phyloP scores from a whole-genome alignment of 2,113 vertebrate species.

The Mohoua ochrocephala region DNA sequence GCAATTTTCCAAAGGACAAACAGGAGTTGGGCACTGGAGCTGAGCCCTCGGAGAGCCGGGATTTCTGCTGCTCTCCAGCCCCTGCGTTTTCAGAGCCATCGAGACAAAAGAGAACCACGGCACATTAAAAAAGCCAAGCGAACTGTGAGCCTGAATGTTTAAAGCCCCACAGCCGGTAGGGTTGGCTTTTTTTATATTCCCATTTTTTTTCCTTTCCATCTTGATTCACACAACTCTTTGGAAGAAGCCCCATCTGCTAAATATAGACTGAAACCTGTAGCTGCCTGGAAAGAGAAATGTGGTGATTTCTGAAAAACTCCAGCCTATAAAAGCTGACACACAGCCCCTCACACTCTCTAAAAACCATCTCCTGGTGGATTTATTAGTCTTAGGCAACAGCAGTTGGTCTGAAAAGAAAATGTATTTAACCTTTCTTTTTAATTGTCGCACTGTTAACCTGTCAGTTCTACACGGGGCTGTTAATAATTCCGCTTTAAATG shows the following conservation, averaged over 20 bases:
- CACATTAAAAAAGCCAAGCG: not conserved
- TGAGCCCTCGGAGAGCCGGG: not conserved
- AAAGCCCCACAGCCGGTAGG: not conserved
- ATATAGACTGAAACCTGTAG: conserved; percentile 24
- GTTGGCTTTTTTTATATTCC: not conserved
- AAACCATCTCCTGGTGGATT: conserved; percentile 46
- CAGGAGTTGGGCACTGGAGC: not conserved
- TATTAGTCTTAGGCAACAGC: conserved; percentile 63
- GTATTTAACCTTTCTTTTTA: conserved; percentile 69
- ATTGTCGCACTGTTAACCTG: conserved; percentile 59
- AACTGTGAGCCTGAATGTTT: not conserved
- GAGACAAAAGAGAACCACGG: not conserved
- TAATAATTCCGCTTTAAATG: conserved; percentile 35
- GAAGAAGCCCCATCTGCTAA: not conserved
- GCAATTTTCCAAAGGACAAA: not conserved
- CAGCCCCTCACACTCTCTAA: conserved; percentile 7
- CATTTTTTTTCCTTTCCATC: not conserved
- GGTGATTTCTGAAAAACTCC: conserved; percentile 9
- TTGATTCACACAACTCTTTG: not conserved
- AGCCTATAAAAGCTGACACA: conserved; percentile 39
- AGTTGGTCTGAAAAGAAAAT: conserved; percentile 60
- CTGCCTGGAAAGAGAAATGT: conserved; percentile 12
- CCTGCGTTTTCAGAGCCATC: not conserved
- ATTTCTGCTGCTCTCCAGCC: not conserved
- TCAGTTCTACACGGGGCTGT: conserved; percentile 41